A percentile compares a stretch with the other conserved stretches of the same genome.
phyloP scores from a whole-genome alignment of 2,113 vertebrate species.

The Nothobranchius kuhntae region DNA sequence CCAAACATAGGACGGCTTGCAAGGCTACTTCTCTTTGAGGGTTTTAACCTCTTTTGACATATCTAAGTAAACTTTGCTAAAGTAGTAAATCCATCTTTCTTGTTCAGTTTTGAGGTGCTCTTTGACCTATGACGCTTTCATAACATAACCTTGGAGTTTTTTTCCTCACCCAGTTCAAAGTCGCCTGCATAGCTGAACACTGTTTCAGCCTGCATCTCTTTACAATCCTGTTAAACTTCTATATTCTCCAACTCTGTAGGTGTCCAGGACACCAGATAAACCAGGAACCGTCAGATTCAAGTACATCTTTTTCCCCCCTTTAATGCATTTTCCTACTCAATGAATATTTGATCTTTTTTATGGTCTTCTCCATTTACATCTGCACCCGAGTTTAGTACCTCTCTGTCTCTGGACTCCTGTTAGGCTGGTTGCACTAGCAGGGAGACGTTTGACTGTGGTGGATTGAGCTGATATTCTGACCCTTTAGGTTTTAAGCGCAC shows the following conservation, averaged over 20 bases:
- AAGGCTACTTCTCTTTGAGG: too few relatives aligned
- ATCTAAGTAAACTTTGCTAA: neutral
- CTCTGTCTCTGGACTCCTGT: neutral
- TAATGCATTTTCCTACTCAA: too few relatives aligned
- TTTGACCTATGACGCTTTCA: too few relatives aligned
- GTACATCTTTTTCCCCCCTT: too few relatives aligned
- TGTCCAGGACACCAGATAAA: too few relatives aligned
- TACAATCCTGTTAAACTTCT: too few relatives aligned
- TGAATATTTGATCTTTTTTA: neutral
- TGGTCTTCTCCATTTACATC: too few relatives aligned
- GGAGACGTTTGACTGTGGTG: slow-evolving; percentile 7
- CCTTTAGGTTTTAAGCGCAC: slow-evolving; percentile 55
- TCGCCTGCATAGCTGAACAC: neutral
- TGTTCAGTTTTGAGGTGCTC: neutral
- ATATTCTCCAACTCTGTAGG: too few relatives aligned
- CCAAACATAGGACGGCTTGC: too few relatives aligned
- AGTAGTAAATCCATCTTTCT: neutral
- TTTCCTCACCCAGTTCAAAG: neutral
- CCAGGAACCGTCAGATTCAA: too few relatives aligned
- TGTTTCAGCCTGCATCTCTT: too few relatives aligned
- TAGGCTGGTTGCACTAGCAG: slow-evolving; percentile 1
- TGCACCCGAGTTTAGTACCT: neutral
- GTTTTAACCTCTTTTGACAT: too few relatives aligned
- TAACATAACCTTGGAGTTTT: neutral
- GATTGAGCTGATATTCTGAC: slow-evolving; percentile 32